Percentiles rank a stretch among this genome's conserved stretches.
Conservation (phyloP, 2,113 vertebrate genomes). For the Lanius ludovicianus region DNA sequence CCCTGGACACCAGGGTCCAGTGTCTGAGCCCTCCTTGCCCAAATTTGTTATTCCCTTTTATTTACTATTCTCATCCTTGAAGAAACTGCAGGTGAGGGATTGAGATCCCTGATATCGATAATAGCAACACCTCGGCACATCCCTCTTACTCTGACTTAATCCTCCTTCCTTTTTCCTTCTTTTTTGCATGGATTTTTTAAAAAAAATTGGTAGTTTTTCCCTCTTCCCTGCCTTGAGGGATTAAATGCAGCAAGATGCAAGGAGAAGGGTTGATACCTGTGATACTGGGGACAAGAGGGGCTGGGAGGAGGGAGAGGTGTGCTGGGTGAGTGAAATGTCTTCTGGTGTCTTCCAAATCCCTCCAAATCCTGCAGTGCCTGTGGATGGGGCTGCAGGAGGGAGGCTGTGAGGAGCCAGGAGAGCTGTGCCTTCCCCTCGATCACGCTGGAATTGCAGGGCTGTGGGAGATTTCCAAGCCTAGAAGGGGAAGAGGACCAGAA, state of each 20-base stretch:
- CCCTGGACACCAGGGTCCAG: accelerated
- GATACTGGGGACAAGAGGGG: not conserved
- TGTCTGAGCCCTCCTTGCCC: not conserved
- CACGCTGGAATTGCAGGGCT: accelerated
- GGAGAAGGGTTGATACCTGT: not conserved
- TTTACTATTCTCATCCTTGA: not conserved
- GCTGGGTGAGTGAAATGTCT: not conserved
- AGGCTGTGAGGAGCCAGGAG: not conserved
- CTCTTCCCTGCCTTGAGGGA: not conserved
- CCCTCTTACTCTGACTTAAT: not conserved
- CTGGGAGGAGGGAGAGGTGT: not conserved
- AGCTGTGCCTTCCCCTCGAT: not conserved
- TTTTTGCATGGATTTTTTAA: not conserved
- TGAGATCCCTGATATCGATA: accelerated
- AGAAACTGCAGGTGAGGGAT: not conserved
- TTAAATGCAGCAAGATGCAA: not conserved
- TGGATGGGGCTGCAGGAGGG: not conserved
- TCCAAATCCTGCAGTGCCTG: not conserved
- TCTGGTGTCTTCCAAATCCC: not conserved
- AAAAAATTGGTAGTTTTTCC: not conserved
- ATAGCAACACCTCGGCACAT: accelerated
- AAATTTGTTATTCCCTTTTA: not conserved
- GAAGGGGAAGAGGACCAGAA: not conserved
- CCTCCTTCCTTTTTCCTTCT: not conserved
- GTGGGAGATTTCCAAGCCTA: not conserved